Evolutionary conservation across 2,113 vertebrate genomes (phyloP).

Genomic region (Megaptera novaeangliae): DNA sequence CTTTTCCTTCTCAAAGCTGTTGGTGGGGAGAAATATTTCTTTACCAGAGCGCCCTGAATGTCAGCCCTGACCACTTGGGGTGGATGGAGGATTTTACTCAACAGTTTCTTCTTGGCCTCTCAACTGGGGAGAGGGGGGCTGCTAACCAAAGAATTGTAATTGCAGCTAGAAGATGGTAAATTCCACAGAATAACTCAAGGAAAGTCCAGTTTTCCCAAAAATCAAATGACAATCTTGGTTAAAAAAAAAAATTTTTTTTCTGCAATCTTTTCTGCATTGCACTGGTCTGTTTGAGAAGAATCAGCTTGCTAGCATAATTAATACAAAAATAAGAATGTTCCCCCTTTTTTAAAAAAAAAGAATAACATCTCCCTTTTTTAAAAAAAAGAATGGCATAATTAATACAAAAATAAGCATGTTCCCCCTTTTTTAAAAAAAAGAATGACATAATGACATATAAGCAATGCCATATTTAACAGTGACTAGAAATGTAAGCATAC

Average conservation of each 20-base stretch:
- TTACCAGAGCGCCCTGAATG: neutral
- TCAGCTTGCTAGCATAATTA: neutral
- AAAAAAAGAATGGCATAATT: neutral
- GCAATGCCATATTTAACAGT: neutral
- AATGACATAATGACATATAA: neutral
- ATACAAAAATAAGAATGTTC: neutral
- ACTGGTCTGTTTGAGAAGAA: neutral
- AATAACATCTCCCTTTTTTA: neutral
- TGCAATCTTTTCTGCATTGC: neutral
- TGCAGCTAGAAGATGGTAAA: neutral
- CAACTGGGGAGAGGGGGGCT: neutral
- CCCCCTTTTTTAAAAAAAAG: too few relatives aligned
- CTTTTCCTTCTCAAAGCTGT: conserved; percentile 13
- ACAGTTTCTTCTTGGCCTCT: neutral
- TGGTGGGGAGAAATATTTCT: conserved; percentile 9
- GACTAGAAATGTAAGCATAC: neutral
- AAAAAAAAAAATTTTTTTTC: neutral
- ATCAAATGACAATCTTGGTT: neutral
- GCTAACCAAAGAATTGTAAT: neutral
- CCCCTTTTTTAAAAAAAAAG: too few relatives aligned
- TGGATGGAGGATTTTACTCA: conserved; percentile 2
- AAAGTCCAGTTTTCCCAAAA: neutral
- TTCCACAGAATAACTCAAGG: neutral
- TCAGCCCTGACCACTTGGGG: neutral
- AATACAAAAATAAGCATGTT: neutral